Base-by-base conservation (phyloP, 30 jellyfish, hydroid and myxozoan genomes). In the Mastigias papua region DNA sequence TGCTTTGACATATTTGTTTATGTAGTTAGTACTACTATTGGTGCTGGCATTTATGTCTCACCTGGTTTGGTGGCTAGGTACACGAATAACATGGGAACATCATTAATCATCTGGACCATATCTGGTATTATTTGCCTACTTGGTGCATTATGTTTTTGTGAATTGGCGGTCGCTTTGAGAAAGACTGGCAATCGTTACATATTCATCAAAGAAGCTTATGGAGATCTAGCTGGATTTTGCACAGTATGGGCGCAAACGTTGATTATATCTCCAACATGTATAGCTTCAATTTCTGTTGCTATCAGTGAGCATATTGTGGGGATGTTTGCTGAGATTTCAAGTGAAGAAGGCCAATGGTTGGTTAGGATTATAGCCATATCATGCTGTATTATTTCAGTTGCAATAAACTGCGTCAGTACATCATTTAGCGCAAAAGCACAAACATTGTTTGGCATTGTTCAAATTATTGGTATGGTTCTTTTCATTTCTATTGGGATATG, bases 41-140 rank as follows among this genome's bases (percentile, higher is more conserved):
- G 97, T 20, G 64, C 96, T 61, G 97, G 97, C 7, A 74, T 89
- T 9, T 89, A 80, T 35, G 75, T 89, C 15, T 89, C 97, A 20
- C 97, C 97, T 1, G 67, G 94, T 19, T 28, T 89, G 20, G 97
- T 79, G 17, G 78, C 78, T 26, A 51, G 51, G 34, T 58, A 71
- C 54, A 69, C 81, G 21, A 69, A 54, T 19, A 69, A 69, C 32
- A 31, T 69, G 62, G 94, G 97, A 15, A 22, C 83, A 78, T 61
- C 78, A 10, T 19, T 90, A 26, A 23, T 80, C 0, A 32, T 90
- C 5, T 90, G 97, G 97, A 49, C 69, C 21, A 37, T 63, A 5
- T n/a, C 84, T 48, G 97, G 91, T 26, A 62, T 90, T 5, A 57
- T 80, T 0, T 81, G 82, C 29, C 61, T 90, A 25, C 51, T 82